phyloP scores from a whole-genome alignment of 2,113 vertebrate species.

The Aramus guarauna region DNA sequence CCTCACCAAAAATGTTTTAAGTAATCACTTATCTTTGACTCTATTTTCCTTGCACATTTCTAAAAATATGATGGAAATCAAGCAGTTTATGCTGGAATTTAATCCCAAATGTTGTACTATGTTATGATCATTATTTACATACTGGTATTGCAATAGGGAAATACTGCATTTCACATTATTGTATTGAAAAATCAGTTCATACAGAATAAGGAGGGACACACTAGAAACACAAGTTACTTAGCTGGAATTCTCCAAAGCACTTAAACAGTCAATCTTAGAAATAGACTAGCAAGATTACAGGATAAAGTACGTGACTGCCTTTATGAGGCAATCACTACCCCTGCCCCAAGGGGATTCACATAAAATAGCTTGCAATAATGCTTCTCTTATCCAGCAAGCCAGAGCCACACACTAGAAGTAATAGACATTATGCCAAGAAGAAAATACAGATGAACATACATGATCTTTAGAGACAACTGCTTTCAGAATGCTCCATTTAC shows the following conservation, averaged over 20 bases:
- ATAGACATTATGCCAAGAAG: not conserved
- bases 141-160: not conserved
- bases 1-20: not conserved
- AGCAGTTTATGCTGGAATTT: not conserved
- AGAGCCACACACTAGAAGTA: not conserved
- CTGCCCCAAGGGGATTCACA: not conserved
- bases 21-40: not conserved
- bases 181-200: not conserved
- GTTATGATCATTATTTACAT: not conserved
- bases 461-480: not conserved
- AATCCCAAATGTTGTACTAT: not conserved
- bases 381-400: not conserved
- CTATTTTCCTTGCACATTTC: not conserved
- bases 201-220: not conserved
- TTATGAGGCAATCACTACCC: not conserved
- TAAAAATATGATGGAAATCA: not conserved
- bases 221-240: not conserved
- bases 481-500: not conserved
- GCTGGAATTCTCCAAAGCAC: not conserved
- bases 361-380: not conserved
- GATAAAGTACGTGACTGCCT: not conserved
- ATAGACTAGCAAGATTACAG: not conserved
- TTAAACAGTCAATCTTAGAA: not conserved
- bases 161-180: not conserved
- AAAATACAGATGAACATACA: not conserved